Conservation (phyloP, 2,888 invertebrate genomes). For the Ceramica pisi region DNA sequence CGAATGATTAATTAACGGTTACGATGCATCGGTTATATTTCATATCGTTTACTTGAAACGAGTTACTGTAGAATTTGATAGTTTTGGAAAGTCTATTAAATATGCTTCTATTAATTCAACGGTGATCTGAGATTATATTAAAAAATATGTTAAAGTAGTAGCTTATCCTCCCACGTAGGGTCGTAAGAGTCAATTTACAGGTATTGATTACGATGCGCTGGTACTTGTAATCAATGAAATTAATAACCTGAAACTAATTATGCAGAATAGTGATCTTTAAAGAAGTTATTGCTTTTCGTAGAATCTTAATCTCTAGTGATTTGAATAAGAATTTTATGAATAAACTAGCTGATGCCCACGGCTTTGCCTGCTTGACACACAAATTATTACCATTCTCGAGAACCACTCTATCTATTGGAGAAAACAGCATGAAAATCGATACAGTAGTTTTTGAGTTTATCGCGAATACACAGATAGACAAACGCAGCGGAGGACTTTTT, state of each 20-base stretch:
- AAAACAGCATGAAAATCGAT: no score
- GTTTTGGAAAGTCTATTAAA: constrained; percentile 63
- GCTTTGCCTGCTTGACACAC: no score
- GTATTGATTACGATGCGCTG: constrained; percentile 44
- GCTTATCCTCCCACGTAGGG: constrained; percentile 56
- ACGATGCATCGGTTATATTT: constrained; percentile 61
- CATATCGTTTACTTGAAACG: constrained; percentile 56
- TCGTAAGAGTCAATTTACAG: constrained; percentile 51
- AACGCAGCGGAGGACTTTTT: no score
- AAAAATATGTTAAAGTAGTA: constrained; percentile 42
- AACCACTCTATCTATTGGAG: no score
- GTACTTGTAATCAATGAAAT: constrained; percentile 25
- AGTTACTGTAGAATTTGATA: constrained; percentile 59
- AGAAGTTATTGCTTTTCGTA: constrained; percentile 38
- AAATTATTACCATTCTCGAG: no score
- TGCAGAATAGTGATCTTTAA: constrained; percentile 47
- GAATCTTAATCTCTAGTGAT: constrained; percentile 3
- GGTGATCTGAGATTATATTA: constrained; percentile 47
- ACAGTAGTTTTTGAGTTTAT: no score
- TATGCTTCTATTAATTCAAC: constrained; percentile 56
- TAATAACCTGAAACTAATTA: constrained; percentile 37
- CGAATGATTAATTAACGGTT: constrained; percentile 57
- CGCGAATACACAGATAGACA: no score
- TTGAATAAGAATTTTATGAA: constrained; percentile 10
- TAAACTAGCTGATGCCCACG: no score